Evolutionary conservation across 2,113 vertebrate species (phyloP).

Genomic region (Progne subis): DNA sequence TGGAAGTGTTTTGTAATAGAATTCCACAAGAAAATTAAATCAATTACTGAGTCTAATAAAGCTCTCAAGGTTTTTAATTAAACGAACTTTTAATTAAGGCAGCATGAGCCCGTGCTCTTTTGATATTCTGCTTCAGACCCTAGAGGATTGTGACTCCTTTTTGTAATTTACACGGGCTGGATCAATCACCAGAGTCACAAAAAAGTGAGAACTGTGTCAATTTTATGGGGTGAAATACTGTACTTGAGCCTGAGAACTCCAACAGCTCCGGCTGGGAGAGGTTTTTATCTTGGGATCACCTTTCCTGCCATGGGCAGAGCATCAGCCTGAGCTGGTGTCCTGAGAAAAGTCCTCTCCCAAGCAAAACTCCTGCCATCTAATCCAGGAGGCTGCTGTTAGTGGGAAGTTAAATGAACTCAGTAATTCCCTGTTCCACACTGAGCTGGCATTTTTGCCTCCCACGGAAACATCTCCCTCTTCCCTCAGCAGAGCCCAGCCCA

Average conservation of each 20-base stretch:
- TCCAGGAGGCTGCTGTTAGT: not conserved
- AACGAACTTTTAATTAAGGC: conserved; percentile 94
- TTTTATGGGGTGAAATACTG: not conserved
- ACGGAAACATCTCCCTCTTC: not conserved
- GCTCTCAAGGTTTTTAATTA: conserved; percentile 92
- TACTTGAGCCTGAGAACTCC: not conserved
- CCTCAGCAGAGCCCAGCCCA: not conserved
- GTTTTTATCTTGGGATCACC: not conserved
- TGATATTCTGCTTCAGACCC: conserved; percentile 75
- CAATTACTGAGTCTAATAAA: conserved; percentile 94
- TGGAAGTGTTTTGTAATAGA: conserved; percentile 45
- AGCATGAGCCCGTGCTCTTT: conserved; percentile 49
- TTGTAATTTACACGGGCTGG: conserved; percentile 47
- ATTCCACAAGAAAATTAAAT: conserved; percentile 87
- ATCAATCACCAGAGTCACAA: conserved; percentile 54
- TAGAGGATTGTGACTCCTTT: conserved; percentile 60
- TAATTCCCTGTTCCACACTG: not conserved
- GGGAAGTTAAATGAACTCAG: not conserved
- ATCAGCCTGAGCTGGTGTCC: not conserved
- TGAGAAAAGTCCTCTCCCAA: not conserved
- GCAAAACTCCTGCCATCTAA: not conserved
- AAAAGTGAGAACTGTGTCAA: conserved; percentile 35
- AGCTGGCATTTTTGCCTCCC: not conserved
- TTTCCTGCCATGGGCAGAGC: not conserved
- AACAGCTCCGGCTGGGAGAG: not conserved